Evolutionary conservation across 2,888 invertebrate species (phyloP).

Genomic region (Calephelis perditalis): DNA sequence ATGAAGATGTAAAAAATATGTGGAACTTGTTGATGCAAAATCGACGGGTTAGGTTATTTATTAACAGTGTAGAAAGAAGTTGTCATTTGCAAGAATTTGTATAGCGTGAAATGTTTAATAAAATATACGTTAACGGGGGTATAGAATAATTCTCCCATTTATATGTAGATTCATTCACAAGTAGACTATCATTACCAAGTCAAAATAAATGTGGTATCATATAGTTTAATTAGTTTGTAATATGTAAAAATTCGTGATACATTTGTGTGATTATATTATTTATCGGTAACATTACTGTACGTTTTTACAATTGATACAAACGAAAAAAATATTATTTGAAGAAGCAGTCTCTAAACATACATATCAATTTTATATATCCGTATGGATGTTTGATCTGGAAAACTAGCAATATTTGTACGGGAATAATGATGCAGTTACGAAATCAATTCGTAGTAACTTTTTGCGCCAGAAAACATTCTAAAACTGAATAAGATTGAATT

Average conservation of each 20-base stretch:
- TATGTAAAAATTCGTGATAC: conserved; percentile 29
- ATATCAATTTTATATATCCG: conserved; percentile 59
- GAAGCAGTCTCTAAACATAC: conserved; percentile 45
- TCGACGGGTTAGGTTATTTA: too few species aligned
- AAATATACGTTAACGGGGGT: too few species aligned
- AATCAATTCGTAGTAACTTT: conserved; percentile 8
- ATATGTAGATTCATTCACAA: too few species aligned
- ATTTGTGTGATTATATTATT: conserved; percentile 29
- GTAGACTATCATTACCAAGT: neutral
- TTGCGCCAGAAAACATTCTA: conserved; percentile 15
- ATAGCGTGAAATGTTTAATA: too few species aligned
- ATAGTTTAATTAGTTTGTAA: conserved; percentile 30
- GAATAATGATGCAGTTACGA: conserved; percentile 14
- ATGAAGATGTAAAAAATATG: too few species aligned
- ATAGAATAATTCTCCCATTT: too few species aligned
- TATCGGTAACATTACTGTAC: neutral
- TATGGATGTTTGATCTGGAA: conserved; percentile 53
- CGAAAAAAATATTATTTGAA: conserved; percentile 24
- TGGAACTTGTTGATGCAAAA: too few species aligned
- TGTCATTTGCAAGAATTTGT: too few species aligned
- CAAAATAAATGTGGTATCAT: conserved; percentile 31
- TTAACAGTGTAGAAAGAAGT: too few species aligned
- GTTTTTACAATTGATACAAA: neutral
- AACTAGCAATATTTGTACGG: conserved; percentile 21
- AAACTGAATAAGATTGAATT: conserved; percentile 16